These are phyloP conservation scores for Cyprinella venusta DNA, from an alignment of 2,797 vertebrate species.

Conservation along the genomic window DNA sequence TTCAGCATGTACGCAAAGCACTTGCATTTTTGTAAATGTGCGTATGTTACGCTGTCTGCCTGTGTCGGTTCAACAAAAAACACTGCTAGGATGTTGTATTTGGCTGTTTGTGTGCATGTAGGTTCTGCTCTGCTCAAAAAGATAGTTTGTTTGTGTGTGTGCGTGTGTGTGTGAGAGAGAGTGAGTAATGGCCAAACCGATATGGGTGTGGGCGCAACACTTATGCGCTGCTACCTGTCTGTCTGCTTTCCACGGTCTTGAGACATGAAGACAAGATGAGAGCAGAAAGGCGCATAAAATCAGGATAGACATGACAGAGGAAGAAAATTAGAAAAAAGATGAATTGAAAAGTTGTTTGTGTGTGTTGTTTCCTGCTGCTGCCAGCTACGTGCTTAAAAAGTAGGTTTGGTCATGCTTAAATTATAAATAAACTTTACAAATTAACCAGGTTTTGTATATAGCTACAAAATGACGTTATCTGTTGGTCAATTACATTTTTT, in stretches of 20 bases:
- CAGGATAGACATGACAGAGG: not conserved
- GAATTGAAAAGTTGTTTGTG: no score
- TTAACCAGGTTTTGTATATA: not conserved
- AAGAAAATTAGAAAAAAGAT: not conserved
- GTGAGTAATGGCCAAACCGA: constrained; percentile 38
- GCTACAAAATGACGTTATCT: no score
- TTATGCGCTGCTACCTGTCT: constrained; percentile 62
- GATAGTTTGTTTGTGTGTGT: constrained; percentile 16
- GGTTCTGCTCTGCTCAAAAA: constrained; percentile 3
- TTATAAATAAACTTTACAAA: not conserved
- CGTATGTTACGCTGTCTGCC: constrained; percentile 15
- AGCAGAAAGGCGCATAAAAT: not conserved
- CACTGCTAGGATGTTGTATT: not conserved
- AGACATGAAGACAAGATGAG: constrained; percentile 16
- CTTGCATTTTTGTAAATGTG: constrained; percentile 10
- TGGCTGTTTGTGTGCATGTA: not conserved
- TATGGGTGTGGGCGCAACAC: constrained; percentile 55
- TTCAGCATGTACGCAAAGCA: not conserved
- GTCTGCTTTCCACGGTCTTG: constrained; percentile 57
- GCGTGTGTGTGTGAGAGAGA: not conserved
- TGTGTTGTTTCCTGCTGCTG: not conserved
- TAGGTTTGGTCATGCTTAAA: not conserved
- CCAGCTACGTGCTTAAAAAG: not conserved
- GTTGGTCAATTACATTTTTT: no score
- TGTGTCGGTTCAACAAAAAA: constrained; percentile 36